These are phyloP conservation scores for Ranitomeya imitator DNA, from an alignment of 2,113 vertebrate species.

Conservation along the genomic window DNA sequence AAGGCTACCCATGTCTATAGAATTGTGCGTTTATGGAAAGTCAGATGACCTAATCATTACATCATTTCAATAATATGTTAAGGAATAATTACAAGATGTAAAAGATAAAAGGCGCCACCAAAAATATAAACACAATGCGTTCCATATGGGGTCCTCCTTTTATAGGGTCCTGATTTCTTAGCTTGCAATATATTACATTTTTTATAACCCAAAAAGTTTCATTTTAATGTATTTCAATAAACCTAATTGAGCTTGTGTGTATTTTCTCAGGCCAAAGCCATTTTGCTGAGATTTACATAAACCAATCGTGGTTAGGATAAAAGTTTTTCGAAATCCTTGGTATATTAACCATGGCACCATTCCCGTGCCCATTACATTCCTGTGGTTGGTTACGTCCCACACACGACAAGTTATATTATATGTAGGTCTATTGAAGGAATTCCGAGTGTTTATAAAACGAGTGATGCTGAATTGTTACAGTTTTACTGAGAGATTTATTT, in stretches of 20 bases:
- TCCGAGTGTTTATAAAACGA: constrained; percentile 9
- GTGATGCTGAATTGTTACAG: constrained; percentile 13
- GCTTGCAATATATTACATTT: not conserved
- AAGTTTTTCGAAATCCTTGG: constrained; percentile 10
- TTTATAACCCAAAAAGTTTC: not conserved
- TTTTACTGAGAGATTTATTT: not conserved
- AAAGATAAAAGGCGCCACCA: not conserved
- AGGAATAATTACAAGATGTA: not conserved
- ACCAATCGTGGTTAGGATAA: constrained; percentile 10
- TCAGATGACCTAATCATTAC: not conserved
- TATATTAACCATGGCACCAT: constrained; percentile 32
- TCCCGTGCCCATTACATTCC: constrained; percentile 36
- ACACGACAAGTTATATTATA: constrained; percentile 34
- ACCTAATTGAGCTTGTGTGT: not conserved
- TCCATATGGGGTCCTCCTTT: not conserved
- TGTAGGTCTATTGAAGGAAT: constrained; percentile 32
- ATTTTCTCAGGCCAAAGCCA: not conserved
- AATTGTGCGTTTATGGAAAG: not conserved
- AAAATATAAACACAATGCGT: not conserved
- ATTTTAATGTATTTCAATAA: not conserved
- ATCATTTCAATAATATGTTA: not conserved
- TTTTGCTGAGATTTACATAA: constrained; percentile 16
- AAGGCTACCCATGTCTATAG: not conserved
- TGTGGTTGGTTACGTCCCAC: constrained; percentile 45
- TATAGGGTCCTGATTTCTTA: not conserved